These are phyloP conservation scores for Laothoe populi DNA, from an alignment of 2,888 invertebrate species.

Conservation along the genomic window DNA sequence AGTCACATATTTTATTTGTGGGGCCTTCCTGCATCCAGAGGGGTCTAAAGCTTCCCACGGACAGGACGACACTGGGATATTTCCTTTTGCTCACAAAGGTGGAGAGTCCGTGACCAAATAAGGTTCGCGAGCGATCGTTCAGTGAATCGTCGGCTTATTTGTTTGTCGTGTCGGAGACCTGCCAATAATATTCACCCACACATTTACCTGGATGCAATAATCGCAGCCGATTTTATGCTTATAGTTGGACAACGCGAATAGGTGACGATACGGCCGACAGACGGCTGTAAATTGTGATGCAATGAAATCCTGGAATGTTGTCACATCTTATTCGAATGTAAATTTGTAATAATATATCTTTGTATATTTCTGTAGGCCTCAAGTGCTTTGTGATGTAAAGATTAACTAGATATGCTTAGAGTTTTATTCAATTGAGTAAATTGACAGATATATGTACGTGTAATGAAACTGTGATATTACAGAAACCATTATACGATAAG, in stretches of 20 bases:
- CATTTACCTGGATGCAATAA: constrained; percentile 69
- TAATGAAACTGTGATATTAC: too few species aligned
- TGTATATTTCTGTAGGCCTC: constrained; percentile 35
- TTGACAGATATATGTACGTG: too few species aligned
- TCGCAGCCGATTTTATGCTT: constrained; percentile 74
- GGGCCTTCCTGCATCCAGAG: constrained; percentile 82
- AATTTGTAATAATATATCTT: constrained; percentile 32
- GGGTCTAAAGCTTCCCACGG: constrained; percentile 71
- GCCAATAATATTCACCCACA: constrained; percentile 82
- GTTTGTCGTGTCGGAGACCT: constrained; percentile 70
- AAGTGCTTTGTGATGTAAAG: constrained; percentile 7
- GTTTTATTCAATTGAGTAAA: too few species aligned
- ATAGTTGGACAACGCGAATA: constrained; percentile 56
- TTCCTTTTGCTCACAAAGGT: constrained; percentile 39
- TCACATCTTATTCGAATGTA: constrained; percentile 54
- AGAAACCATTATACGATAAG: too few species aligned
- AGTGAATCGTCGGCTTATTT: constrained; percentile 61
- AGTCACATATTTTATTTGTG: constrained; percentile 85
- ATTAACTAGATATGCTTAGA: constrained; percentile 1
- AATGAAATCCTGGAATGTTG: constrained; percentile 58
- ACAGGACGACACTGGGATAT: constrained; percentile 54
- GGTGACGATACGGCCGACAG: constrained; percentile 53
- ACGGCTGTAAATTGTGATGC: constrained; percentile 60
- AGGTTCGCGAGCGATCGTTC: constrained; percentile 46
- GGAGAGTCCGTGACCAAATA: constrained; percentile 39